Percentiles rank a stretch among this genome's conserved stretches.
Conservation (phyloP, 2,888 invertebrate genomes). For the Prosopocoilus inquinatus region DNA sequence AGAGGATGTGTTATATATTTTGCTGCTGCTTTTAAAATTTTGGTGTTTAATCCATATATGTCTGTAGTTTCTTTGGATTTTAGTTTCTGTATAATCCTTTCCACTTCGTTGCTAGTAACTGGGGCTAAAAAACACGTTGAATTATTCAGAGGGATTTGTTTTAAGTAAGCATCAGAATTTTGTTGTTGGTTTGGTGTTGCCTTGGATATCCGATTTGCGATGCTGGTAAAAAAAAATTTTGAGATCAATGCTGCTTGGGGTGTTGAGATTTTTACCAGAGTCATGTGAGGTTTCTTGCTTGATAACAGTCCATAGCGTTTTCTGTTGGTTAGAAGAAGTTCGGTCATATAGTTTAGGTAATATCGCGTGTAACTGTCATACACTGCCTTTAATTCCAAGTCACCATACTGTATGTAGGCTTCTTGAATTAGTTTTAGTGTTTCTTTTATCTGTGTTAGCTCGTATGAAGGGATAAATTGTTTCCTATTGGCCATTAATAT, state of each 20-base stretch:
- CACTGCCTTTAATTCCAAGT: not conserved
- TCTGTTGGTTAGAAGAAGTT: not conserved
- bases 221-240: not conserved
- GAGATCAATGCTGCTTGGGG: not conserved
- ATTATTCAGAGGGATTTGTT: not conserved
- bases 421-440: slow-evolving; percentile 1
- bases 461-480: not conserved
- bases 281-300: not conserved
- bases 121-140: not conserved
- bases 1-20: not conserved
- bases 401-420: not conserved
- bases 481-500: too few relatives aligned
- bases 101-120: not conserved
- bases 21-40: not conserved
- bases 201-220: too few relatives aligned
- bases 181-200: not conserved
- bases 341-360: not conserved
- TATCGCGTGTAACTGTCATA: not conserved
- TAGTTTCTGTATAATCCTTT: not conserved
- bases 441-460: not conserved
- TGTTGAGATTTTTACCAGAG: not conserved
- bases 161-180: not conserved
- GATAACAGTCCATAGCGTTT: not conserved
- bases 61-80: slow-evolving; percentile 3
- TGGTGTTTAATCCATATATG: slow-evolving; percentile 7